phyloP scores from a whole-genome alignment of 2,113 vertebrate genomes.

The Sula dactylatra region DNA sequence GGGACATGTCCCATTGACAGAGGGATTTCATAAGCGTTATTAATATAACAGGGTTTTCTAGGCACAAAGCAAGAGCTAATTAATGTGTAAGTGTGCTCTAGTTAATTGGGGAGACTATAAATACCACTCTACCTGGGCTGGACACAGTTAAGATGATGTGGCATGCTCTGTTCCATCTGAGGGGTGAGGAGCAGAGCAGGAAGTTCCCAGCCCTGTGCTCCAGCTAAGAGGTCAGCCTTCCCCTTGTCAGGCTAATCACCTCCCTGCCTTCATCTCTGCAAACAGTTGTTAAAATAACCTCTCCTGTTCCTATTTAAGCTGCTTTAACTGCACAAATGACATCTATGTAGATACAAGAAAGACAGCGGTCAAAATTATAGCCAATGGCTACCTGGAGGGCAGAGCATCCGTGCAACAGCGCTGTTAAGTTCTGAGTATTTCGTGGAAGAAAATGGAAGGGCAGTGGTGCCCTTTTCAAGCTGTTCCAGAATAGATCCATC shows the following conservation, averaged over 20 bases:
- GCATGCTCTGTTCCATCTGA: not conserved
- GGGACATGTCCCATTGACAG: not conserved
- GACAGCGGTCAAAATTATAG: not conserved
- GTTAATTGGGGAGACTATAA: not conserved
- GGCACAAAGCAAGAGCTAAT: not conserved
- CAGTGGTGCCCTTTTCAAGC: not conserved
- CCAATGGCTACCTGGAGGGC: not conserved
- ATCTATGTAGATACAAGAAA: not conserved
- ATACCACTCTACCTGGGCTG: not conserved
- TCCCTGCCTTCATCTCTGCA: not conserved
- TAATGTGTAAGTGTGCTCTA: not conserved
- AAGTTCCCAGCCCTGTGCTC: not conserved
- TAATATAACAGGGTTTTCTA: not conserved
- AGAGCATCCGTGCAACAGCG: fast-evolving
- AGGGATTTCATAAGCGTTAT: not conserved
- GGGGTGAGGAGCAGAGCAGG: not conserved
- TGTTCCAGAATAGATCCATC: not conserved
- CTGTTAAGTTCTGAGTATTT: not conserved
- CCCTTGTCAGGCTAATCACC: not conserved
- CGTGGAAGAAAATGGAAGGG: not conserved
- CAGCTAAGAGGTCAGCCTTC: not conserved
- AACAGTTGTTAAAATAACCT: not conserved
- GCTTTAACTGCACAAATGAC: not conserved
- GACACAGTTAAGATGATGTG: not conserved
- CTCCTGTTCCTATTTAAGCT: not conserved